These are phyloP conservation scores for Chaenocephalus aceratus DNA, from an alignment of 2,113 vertebrate species.

Conservation along the genomic window DNA sequence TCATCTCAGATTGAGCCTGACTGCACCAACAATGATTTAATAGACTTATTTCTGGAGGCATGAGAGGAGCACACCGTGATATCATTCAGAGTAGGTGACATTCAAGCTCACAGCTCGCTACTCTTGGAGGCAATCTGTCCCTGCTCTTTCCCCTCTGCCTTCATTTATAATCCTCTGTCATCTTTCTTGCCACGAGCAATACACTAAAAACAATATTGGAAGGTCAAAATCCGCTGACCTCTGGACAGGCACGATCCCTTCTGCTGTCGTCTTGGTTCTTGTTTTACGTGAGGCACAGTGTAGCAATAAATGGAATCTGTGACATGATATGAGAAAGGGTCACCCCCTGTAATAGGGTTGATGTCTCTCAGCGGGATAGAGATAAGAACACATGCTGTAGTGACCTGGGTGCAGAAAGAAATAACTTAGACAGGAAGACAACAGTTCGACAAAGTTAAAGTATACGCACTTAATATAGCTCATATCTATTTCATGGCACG, in stretches of 20 bases:
- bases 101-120: slow-evolving; percentile 33
- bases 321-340: slow-evolving; percentile 54
- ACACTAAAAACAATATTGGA: slow-evolving; percentile 53
- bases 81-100: slow-evolving; percentile 59
- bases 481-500: slow-evolving; percentile 21
- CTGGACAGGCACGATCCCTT: neutral
- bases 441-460: neutral
- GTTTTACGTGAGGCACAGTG: slow-evolving; percentile 12
- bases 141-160: slow-evolving; percentile 14
- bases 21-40: slow-evolving; percentile 30
- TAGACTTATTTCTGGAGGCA: slow-evolving; percentile 30
- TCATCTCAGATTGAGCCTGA: slow-evolving; percentile 1
- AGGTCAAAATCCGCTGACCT: slow-evolving; percentile 49
- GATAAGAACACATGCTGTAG: neutral
- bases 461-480: neutral
- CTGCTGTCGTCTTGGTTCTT: slow-evolving; percentile 15
- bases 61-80: slow-evolving; percentile 15
- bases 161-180: slow-evolving; percentile 56
- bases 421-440: neutral
- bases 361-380: neutral
- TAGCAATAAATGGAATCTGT: slow-evolving; percentile 38
- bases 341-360: slow-evolving; percentile 19
- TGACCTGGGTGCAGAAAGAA: neutral
- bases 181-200: slow-evolving; percentile 22
- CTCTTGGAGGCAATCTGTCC: slow-evolving; percentile 22